Percentiles rank a stretch among this genome's conserved stretches.
Evolutionary conservation across 2,888 invertebrate species (phyloP).

Genomic region (Amitus sp.): DNA sequence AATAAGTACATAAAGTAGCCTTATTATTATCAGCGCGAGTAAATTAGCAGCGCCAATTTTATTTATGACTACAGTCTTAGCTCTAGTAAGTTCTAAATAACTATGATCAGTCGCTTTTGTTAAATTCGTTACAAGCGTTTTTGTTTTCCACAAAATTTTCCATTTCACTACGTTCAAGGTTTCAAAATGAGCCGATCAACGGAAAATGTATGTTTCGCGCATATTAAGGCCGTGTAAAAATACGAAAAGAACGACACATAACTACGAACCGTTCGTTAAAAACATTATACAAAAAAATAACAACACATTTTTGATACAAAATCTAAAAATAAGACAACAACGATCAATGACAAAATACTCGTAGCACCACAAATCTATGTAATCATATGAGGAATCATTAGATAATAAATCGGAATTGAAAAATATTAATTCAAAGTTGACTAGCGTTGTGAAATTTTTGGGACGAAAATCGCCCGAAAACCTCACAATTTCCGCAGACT

Average conservation of each 20-base stretch:
- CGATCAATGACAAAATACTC: not conserved
- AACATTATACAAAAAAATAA: conserved; percentile 8
- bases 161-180: too few species aligned
- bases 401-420: not conserved
- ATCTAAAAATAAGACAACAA: not conserved
- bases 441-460: conserved; percentile 28
- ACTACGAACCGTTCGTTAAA: not conserved
- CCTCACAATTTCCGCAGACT: too few species aligned
- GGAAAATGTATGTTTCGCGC: not conserved
- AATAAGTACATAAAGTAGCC: not conserved
- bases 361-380: not conserved
- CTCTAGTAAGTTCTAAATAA: too few species aligned
- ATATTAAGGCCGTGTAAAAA: not conserved
- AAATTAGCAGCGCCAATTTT: not conserved
- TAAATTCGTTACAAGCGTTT: not conserved
- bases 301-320: not conserved
- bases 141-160: not conserved
- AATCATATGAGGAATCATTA: not conserved
- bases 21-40: not conserved
- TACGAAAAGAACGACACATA: not conserved
- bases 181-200: too few species aligned
- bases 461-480: too few species aligned
- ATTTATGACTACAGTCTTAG: not conserved
- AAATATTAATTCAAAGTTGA: conserved; percentile 12
- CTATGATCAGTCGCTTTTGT: conserved; percentile 1